Evolutionary conservation across 2,888 invertebrate species (phyloP).

Genomic region (Oscheius onirici): DNA sequence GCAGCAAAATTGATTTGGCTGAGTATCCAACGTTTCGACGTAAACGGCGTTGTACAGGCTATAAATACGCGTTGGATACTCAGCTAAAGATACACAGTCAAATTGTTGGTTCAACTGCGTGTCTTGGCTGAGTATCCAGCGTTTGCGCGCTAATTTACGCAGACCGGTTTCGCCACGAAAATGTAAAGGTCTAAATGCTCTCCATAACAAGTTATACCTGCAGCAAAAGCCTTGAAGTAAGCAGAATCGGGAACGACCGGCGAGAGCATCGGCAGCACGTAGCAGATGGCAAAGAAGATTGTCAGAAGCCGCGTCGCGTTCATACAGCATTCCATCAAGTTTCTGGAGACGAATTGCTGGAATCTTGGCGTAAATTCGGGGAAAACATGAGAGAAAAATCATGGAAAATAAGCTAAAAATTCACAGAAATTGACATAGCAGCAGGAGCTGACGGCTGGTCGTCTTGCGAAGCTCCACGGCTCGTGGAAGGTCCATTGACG

Average conservation of each 20-base stretch:
- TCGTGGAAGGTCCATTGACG: conserved; percentile 20
- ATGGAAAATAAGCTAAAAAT: background rate
- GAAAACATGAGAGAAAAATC: background rate
- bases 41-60: too few relatives aligned
- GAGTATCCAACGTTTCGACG: too few relatives aligned
- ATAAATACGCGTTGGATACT: too few relatives aligned
- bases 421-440: conserved; percentile 5
- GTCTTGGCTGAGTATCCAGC: too few relatives aligned
- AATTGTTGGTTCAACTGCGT: too few relatives aligned
- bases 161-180: too few relatives aligned
- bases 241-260: conserved; percentile 75
- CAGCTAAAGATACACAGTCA: too few relatives aligned
- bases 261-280: conserved; percentile 88
- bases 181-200: too few relatives aligned
- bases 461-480: conserved; percentile 4
- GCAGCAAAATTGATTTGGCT: too few relatives aligned
- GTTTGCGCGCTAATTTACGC: too few relatives aligned
- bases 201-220: conserved; percentile 54
- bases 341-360: conserved; percentile 77
- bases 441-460: background rate
- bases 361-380: conserved; percentile 32
- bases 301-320: conserved; percentile 88
- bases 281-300: conserved; percentile 84
- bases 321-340: conserved; percentile 87
- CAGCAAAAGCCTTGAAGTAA: conserved; percentile 89